Percentiles rank a stretch among this genome's conserved stretches.
Evolutionary conservation across 2,113 vertebrate species (phyloP).

Genomic region (Alligator mississippiensis): DNA sequence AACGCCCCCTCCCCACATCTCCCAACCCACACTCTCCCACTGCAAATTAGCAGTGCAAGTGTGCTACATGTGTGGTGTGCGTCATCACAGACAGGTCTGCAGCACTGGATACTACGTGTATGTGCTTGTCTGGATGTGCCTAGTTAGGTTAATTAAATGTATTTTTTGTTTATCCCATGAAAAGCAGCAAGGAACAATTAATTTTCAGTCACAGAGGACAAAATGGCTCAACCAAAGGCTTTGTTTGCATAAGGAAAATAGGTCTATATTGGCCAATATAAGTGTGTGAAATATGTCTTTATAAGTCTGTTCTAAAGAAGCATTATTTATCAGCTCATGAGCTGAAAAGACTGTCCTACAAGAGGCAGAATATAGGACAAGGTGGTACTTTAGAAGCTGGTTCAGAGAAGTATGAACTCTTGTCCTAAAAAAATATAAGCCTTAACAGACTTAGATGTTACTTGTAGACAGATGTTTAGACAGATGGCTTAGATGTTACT

Average conservation of each 20-base stretch:
- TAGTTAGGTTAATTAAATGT: no score
- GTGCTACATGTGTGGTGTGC: no score
- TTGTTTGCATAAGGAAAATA: neutral
- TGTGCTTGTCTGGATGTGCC: no score
- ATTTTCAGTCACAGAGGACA: neutral
- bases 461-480: no score
- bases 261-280: neutral
- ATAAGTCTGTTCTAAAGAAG: neutral
- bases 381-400: no score
- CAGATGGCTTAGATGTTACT: no score
- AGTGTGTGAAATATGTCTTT: neutral
- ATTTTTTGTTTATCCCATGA: neutral
- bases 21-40: no score
- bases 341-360: neutral
- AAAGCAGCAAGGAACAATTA: neutral
- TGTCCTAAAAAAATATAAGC: neutral
- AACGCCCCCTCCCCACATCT: no score
- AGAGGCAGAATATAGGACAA: neutral
- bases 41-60: no score
- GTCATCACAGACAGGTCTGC: no score
- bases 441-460: neutral
- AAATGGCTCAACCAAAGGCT: neutral
- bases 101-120: no score
- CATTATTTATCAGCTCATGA: neutral
- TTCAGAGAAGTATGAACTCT: no score